These are phyloP conservation scores for Monomorium pharaonis DNA, from an alignment of 1,140 invertebrate species.

Conservation along the genomic window DNA sequence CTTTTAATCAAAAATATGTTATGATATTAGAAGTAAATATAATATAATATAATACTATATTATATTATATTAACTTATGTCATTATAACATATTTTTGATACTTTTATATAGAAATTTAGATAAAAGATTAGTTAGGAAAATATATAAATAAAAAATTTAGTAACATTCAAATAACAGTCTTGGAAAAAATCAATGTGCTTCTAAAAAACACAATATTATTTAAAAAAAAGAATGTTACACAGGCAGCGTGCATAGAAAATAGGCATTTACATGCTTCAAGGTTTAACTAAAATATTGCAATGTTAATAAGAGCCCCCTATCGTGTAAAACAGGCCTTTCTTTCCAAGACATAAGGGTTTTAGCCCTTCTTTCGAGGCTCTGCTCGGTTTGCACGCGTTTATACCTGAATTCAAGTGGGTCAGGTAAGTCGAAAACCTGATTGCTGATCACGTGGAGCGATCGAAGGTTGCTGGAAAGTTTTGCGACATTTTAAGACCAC, in stretches of 20 bases:
- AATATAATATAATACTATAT: no score
- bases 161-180: background rate
- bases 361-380: background rate
- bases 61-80: no score
- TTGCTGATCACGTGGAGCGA: background rate
- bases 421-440: background rate
- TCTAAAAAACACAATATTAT: background rate
- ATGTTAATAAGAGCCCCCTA: background rate
- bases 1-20: background rate
- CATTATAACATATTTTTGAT: no score
- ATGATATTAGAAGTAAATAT: background rate
- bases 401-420: background rate
- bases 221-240: background rate
- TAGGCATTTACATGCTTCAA: background rate
- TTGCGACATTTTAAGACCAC: background rate
- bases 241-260: background rate
- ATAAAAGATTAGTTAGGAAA: background rate
- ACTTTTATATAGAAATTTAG: no score
- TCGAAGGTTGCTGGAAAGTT: background rate
- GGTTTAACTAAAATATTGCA: background rate
- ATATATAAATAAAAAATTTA: background rate
- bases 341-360: background rate
- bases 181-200: background rate
- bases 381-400: background rate
- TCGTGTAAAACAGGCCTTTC: background rate